A percentile compares a stretch with the other conserved stretches of the same genome.
Conservation (phyloP, 2,888 invertebrate species). For the Xestia c-nigrum region DNA sequence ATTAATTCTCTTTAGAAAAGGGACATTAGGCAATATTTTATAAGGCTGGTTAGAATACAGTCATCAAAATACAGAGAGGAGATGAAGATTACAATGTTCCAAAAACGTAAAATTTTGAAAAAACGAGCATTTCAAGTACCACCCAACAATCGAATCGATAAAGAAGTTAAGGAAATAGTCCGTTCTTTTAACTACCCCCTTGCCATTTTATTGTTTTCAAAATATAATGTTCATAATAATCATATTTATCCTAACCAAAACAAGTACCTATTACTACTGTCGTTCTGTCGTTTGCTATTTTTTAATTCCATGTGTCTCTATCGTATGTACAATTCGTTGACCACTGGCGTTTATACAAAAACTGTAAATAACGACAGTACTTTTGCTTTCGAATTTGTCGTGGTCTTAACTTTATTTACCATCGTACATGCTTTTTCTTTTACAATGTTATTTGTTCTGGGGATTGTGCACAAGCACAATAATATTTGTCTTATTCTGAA, state of each 20-base stretch:
- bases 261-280: slow-evolving; percentile 4
- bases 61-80: neutral
- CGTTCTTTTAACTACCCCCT: slow-evolving; percentile 22
- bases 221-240: slow-evolving; percentile 28
- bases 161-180: slow-evolving; percentile 10
- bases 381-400: neutral
- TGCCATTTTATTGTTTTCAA: slow-evolving; percentile 13
- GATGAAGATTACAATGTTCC: neutral
- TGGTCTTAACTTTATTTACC: neutral
- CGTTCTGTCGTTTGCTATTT: slow-evolving; percentile 10
- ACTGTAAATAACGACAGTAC: neutral
- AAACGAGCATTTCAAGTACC: slow-evolving; percentile 8
- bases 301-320: neutral
- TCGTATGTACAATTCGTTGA: neutral
- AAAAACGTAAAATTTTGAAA: neutral
- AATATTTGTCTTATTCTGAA: slow-evolving; percentile 43
- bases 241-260: slow-evolving; percentile 38
- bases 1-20: neutral
- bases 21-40: neutral
- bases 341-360: neutral
- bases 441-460: slow-evolving; percentile 21
- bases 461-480: slow-evolving; percentile 14
- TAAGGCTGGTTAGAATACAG: neutral
- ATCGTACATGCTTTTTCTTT: neutral
- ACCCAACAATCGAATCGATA: slow-evolving; percentile 19